phyloP scores from a whole-genome alignment of 2,797 vertebrate species.

The Crocodylus rhombifer region DNA sequence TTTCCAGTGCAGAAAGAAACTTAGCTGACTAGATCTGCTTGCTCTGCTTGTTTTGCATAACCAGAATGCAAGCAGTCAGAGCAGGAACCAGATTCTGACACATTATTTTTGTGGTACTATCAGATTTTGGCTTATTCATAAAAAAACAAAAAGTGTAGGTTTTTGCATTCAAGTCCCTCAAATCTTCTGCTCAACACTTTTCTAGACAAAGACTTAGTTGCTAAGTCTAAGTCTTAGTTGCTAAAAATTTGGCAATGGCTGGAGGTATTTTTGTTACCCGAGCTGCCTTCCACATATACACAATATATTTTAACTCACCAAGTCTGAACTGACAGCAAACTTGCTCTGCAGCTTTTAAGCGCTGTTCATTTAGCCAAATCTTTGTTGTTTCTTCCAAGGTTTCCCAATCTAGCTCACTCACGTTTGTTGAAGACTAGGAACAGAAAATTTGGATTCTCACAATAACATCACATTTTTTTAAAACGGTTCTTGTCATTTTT shows the following conservation, averaged over 20 bases:
- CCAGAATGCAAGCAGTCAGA: background rate
- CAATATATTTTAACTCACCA: conserved; percentile 10
- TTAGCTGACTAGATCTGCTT: background rate
- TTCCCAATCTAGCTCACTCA: background rate
- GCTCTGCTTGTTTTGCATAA: background rate
- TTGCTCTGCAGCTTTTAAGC: conserved; percentile 27
- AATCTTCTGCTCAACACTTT: background rate
- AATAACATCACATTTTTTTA: background rate
- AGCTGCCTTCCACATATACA: background rate
- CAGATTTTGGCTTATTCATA: background rate
- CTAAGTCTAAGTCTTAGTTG: background rate
- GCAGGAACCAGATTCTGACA: background rate
- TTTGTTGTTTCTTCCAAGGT: background rate
- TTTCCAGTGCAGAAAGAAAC: background rate
- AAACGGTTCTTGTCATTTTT: background rate
- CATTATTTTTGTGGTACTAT: background rate
- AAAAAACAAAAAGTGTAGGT: background rate
- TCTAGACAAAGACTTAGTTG: background rate
- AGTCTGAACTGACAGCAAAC: conserved; percentile 1
- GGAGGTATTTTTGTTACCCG: background rate
- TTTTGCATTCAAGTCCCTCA: background rate
- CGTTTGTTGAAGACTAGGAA: background rate
- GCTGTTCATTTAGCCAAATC: conserved; percentile 3
- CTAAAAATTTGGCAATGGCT: background rate
- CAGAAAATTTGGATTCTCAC: background rate